phyloP scores from a whole-genome alignment of 2,888 invertebrate species.

The Autographa pulchrina region DNA sequence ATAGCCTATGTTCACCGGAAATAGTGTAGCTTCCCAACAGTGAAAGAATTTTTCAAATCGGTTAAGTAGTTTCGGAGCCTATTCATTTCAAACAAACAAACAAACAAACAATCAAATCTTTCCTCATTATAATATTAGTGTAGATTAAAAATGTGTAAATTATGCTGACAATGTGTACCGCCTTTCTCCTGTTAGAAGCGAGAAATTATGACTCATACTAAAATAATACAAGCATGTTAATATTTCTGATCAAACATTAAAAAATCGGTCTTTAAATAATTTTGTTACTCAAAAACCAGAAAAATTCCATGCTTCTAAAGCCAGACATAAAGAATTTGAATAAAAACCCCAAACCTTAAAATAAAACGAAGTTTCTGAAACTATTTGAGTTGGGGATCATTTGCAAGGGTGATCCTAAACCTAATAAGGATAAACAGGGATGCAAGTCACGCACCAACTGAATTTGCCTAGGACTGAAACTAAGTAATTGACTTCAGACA shows the following conservation, averaged over 20 bases:
- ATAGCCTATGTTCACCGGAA: no score
- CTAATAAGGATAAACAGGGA: conserved; percentile 63
- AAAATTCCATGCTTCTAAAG: not conserved
- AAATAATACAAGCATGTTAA: not conserved
- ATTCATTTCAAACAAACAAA: no score
- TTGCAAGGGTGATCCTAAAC: conserved; percentile 60
- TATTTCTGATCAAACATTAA: not conserved
- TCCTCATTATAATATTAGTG: no score
- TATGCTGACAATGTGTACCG: not conserved
- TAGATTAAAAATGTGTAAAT: not conserved
- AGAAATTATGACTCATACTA: no score
- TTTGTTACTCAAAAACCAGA: not conserved
- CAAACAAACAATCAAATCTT: no score
- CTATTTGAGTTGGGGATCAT: conserved; percentile 41
- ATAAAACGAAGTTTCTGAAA: conserved; percentile 32
- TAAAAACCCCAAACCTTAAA: conserved; percentile 19
- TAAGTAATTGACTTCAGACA: conserved; percentile 61
- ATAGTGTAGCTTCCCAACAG: no score
- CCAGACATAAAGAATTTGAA: conserved; percentile 10
- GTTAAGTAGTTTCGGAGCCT: no score
- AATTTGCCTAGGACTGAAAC: conserved; percentile 63
- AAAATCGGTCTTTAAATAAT: not conserved
- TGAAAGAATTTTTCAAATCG: no score
- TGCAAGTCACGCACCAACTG: conserved; percentile 64
- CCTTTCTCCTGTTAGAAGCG: not conserved